Conservation (phyloP, 2,797 vertebrate genomes). For the Syngnathus acus region DNA sequence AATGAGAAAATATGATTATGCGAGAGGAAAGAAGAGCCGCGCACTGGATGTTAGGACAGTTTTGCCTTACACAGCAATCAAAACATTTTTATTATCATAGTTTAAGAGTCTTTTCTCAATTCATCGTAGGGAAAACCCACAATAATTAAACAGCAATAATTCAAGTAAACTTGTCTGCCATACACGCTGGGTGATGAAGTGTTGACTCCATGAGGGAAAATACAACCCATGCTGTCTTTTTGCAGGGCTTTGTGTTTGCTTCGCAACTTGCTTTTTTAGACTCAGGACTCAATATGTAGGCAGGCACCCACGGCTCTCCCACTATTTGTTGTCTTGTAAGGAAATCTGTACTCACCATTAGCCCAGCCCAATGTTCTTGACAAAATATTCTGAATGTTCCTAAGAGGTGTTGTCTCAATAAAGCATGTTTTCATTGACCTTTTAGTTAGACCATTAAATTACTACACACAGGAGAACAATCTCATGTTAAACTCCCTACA, state of each 20-base stretch:
- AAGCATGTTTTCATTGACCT: not conserved
- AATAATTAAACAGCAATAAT: not conserved
- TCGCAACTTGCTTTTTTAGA: not conserved
- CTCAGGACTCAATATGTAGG: not conserved
- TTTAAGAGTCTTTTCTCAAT: not conserved
- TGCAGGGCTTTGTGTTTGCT: not conserved
- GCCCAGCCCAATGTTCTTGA: too few species aligned
- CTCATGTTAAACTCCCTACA: not conserved
- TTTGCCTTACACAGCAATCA: not conserved
- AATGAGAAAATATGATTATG: slow-evolving; percentile 4
- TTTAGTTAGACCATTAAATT: not conserved
- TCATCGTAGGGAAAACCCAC: not conserved
- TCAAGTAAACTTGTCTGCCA: not conserved
- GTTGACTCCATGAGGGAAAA: not conserved
- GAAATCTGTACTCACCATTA: not conserved
- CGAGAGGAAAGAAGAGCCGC: not conserved
- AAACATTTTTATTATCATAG: not conserved
- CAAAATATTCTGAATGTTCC: not conserved
- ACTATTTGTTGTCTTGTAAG: not conserved
- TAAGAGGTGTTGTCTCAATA: not conserved
- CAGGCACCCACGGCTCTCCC: not conserved
- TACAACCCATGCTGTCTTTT: not conserved
- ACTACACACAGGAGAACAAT: not conserved
- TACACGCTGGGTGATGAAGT: not conserved
- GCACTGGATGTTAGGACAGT: not conserved